A percentile compares a stretch with the other conserved stretches of the same genome.
Conservation (phyloP, 2,113 vertebrate species). For the Neogale vison region DNA sequence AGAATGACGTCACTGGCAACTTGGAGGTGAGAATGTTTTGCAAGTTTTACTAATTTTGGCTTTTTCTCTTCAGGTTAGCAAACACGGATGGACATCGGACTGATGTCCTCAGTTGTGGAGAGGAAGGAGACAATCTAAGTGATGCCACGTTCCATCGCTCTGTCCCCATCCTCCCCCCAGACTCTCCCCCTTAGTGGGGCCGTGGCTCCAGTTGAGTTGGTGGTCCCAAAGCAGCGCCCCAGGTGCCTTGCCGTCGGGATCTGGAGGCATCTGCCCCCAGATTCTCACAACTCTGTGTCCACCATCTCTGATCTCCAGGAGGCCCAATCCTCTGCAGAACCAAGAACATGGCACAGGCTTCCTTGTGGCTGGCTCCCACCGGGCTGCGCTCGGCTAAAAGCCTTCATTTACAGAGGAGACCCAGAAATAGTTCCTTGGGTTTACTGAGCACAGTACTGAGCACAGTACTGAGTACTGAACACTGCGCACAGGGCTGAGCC, state of each 20-base stretch:
- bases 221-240: neutral
- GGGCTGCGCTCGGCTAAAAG: neutral
- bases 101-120: neutral
- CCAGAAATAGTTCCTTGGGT: neutral
- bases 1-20: neutral
- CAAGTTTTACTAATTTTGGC: neutral
- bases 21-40: neutral
- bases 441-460: neutral
- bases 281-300: neutral
- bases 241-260: rapidly evolving
- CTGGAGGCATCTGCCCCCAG: neutral
- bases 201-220: neutral
- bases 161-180: neutral
- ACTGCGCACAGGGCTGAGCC: neutral
- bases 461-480: no score
- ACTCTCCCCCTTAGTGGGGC: neutral
- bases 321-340: neutral
- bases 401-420: neutral
- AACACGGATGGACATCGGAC: neutral
- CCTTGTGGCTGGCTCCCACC: neutral
- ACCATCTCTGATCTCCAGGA: no score
- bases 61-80: neutral
- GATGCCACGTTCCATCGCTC: neutral
- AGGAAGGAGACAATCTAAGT: neutral
- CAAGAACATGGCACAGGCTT: neutral